These are phyloP conservation scores for Oscheius onirici DNA, from an alignment of 2,888 invertebrate species.

Conservation along the genomic window DNA sequence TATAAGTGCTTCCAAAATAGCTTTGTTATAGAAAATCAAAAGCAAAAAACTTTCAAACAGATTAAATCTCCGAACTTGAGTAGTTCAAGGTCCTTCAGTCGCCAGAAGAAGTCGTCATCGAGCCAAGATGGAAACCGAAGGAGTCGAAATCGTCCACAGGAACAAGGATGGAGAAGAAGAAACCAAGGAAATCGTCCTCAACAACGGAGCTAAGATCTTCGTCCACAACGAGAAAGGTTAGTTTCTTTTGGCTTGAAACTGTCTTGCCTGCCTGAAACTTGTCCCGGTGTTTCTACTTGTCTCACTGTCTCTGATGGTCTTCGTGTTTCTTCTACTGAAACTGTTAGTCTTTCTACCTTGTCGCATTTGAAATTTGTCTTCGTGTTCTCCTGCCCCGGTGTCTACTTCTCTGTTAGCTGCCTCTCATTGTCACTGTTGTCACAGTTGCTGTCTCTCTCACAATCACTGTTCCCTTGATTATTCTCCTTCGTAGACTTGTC, in stretches of 20 bases:
- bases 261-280: neutral
- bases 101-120: neutral
- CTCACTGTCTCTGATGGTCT: too few species aligned
- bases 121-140: neutral
- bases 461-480: too few species aligned
- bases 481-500: too few species aligned
- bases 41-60: too few species aligned
- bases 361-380: too few species aligned
- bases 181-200: slow-evolving; percentile 7
- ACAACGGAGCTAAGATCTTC: slow-evolving; percentile 19
- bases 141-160: neutral
- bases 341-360: too few species aligned
- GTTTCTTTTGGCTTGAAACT: neutral
- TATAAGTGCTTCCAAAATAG: too few species aligned
- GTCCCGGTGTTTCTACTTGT: neutral
- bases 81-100: neutral
- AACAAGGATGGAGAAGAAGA: neutral
- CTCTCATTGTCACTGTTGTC: neutral
- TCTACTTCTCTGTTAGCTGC: neutral
- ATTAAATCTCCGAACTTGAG: too few species aligned
- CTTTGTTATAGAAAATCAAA: too few species aligned
- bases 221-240: slow-evolving; percentile 29
- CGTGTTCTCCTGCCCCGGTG: too few species aligned
- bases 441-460: too few species aligned
- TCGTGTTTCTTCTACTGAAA: too few species aligned